A percentile compares a stretch with the other conserved stretches of the same genome.
Evolutionary conservation across 2,888 invertebrate species (phyloP).

Genomic region (Chaitophorus viminalis): DNA sequence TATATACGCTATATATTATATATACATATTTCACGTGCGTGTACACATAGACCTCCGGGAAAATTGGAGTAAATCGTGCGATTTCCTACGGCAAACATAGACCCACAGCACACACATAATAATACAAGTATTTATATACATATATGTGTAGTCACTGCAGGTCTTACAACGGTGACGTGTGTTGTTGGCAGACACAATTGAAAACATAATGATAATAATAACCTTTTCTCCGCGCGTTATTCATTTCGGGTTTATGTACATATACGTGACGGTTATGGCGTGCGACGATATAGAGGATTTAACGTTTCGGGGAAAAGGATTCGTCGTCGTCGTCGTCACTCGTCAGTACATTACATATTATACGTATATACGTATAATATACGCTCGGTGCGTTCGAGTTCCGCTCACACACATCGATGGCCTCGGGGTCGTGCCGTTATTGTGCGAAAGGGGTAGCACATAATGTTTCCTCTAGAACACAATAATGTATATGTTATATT

Average conservation of each 20-base stretch:
- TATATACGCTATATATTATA: too few species aligned
- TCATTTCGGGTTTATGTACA: too few species aligned
- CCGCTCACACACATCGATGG: neutral
- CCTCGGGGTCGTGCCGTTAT: constrained; percentile 41
- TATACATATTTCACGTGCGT: too few species aligned
- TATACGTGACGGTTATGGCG: neutral
- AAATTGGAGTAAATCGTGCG: constrained; percentile 26
- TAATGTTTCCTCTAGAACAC: neutral
- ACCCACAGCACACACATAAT: neutral
- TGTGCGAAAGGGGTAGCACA: too few species aligned
- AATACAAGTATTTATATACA: too few species aligned
- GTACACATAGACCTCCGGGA: constrained; percentile 18
- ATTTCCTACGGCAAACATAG: constrained; percentile 44
- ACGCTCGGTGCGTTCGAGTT: too few species aligned
- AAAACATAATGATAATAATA: constrained; percentile 46
- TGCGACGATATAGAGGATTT: neutral
- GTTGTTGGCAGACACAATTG: constrained; percentile 16
- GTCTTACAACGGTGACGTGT: neutral
- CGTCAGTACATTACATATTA: too few species aligned
- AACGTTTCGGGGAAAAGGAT: constrained; percentile 1
- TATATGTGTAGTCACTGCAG: neutral
- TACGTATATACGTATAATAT: neutral
- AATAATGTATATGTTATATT: too few species aligned
- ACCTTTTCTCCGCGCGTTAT: neutral
- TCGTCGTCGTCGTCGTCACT: too few species aligned